Evolutionary conservation across 2,888 invertebrate genomes (phyloP).

Genomic region (Microctonus brassicae): DNA sequence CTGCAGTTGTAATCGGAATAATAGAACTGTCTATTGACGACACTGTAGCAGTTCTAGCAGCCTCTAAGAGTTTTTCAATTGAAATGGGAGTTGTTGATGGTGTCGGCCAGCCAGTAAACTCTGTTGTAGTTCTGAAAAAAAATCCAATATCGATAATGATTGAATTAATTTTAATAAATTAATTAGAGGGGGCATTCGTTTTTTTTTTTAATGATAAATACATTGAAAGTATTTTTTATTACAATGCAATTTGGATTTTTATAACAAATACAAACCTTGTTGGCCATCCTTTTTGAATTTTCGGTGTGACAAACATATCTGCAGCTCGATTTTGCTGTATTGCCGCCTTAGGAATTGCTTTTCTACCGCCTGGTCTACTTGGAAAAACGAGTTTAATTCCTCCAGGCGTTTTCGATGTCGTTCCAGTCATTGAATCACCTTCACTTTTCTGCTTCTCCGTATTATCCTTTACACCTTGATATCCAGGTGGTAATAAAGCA

Average conservation of each 20-base stretch:
- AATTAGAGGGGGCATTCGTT: too few species aligned
- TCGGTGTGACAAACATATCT: constrained; percentile 73
- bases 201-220: too few species aligned
- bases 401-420: constrained; percentile 63
- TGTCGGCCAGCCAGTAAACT: constrained; percentile 93
- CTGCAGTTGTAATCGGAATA: constrained; percentile 70
- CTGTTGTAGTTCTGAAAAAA: constrained; percentile 81
- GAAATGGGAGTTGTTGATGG: constrained; percentile 89
- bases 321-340: constrained; percentile 70
- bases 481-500: constrained; percentile 73
- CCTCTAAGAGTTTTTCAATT: constrained; percentile 83
- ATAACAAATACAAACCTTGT: constrained; percentile 71
- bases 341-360: constrained; percentile 73
- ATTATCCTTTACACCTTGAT: constrained; percentile 68
- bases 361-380: constrained; percentile 79
- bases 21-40: constrained; percentile 70
- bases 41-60: constrained; percentile 75
- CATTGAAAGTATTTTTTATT: too few species aligned
- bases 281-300: constrained; percentile 89
- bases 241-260: background rate
- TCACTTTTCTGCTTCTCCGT: constrained; percentile 36
- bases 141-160: constrained; percentile 9
- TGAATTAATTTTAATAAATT: background rate
- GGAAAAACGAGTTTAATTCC: constrained; percentile 83
- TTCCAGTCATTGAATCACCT: constrained; percentile 67